phyloP scores from a whole-genome alignment of 92 coral and sea anemone species.

The Porites divaricata region DNA sequence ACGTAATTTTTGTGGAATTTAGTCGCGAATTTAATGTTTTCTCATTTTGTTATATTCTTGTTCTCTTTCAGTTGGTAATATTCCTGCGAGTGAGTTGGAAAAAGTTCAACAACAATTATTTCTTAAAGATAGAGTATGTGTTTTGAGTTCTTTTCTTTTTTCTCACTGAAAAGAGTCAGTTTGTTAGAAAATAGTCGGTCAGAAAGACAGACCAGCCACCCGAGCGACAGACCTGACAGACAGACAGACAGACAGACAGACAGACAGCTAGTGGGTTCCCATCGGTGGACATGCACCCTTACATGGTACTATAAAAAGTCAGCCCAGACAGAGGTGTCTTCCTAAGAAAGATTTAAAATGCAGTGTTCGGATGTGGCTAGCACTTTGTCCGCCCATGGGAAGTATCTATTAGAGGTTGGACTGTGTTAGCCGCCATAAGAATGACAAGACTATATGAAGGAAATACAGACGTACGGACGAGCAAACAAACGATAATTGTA shows the following conservation, averaged over 20 bases:
- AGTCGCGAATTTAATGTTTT: background rate
- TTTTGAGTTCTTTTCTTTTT: background rate
- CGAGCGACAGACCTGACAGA: no score
- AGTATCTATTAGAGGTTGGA: no score
- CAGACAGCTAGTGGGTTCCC: background rate
- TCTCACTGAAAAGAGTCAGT: background rate
- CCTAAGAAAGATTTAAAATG: no score
- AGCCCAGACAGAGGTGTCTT: background rate
- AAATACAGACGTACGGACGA: no score
- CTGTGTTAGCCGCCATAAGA: no score
- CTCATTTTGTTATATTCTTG: background rate
- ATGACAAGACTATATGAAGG: no score
- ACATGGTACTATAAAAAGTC: background rate
- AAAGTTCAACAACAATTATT: constrained; percentile 79
- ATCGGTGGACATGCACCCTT: background rate
- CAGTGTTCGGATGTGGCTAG: no score
- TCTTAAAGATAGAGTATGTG: constrained; percentile 90
- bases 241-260: background rate
- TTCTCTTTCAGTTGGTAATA: constrained; percentile 48
- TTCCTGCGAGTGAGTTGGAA: constrained; percentile 73
- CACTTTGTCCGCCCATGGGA: no score
- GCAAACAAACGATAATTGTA: no score
- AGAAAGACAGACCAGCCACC: background rate
- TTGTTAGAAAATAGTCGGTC: background rate
- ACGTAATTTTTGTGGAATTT: no score